Conservation (phyloP, 2,888 invertebrate species). For the Podotricha telesiphe region DNA sequence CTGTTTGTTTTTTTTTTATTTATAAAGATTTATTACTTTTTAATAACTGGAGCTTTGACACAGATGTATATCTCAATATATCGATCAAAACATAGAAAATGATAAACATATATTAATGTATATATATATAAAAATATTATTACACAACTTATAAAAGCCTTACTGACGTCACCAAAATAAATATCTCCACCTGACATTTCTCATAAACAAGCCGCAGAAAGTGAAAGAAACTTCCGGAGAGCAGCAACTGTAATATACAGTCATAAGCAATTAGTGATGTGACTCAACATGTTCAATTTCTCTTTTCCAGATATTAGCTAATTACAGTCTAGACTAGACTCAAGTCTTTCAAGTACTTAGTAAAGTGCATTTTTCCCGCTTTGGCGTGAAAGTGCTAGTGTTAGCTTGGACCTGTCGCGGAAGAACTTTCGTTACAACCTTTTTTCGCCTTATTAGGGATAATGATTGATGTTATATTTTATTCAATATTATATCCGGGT, state of each 20-base stretch:
- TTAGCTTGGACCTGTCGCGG: slow-evolving; percentile 34
- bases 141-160: neutral
- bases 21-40: too few species aligned
- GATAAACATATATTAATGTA: neutral
- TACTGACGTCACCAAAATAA: slow-evolving; percentile 7
- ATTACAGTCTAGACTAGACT: slow-evolving; percentile 16
- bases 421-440: slow-evolving; percentile 36
- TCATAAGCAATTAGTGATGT: slow-evolving; percentile 21
- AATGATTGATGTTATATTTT: slow-evolving; percentile 11
- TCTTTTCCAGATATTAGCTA: slow-evolving; percentile 22
- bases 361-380: slow-evolving; percentile 41
- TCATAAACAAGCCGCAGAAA: slow-evolving; percentile 6
- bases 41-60: too few species aligned
- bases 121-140: neutral
- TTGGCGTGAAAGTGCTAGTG: slow-evolving; percentile 44
- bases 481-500: neutral
- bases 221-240: slow-evolving; percentile 21
- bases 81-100: neutral
- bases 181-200: neutral
- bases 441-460: slow-evolving; percentile 9
- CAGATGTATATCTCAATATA: too few species aligned
- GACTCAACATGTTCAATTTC: slow-evolving; percentile 22
- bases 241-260: neutral
- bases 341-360: slow-evolving; percentile 12
- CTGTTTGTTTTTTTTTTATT: too few species aligned